Evolutionary conservation across 2,797 vertebrate species (phyloP).

Genomic region (Labroides dimidiatus): DNA sequence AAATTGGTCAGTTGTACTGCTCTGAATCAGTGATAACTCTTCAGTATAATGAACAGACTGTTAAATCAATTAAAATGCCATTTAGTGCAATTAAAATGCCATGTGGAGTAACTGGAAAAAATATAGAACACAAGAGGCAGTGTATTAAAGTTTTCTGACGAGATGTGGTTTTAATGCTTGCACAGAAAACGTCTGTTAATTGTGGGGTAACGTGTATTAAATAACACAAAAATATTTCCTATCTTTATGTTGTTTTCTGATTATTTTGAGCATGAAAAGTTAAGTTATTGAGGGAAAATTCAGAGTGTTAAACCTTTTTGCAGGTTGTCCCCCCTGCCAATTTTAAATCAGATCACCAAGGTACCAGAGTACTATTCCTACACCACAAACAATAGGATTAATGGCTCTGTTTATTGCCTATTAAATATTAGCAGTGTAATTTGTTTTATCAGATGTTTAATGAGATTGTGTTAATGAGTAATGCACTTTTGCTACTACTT

Average conservation of each 20-base stretch:
- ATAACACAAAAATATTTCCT: no score
- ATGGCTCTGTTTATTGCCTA: not conserved
- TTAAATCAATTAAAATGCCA: slow-evolving; percentile 38
- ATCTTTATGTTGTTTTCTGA: no score
- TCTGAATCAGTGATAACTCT: slow-evolving; percentile 45
- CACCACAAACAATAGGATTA: slow-evolving; percentile 1
- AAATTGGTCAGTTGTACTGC: slow-evolving; percentile 49
- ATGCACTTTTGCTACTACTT: not conserved
- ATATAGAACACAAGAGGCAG: slow-evolving; percentile 8
- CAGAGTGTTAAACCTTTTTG: not conserved
- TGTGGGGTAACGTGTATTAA: not conserved
- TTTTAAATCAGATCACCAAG: not conserved
- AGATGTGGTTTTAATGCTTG: slow-evolving; percentile 1
- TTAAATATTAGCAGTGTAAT: slow-evolving; percentile 5
- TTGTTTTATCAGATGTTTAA: slow-evolving; percentile 22
- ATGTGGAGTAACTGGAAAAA: slow-evolving; percentile 34
- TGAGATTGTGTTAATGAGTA: slow-evolving; percentile 13
- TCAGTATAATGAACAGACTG: slow-evolving; percentile 45
- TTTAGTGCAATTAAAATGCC: slow-evolving; percentile 40
- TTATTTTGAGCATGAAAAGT: not conserved
- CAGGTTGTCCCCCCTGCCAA: not conserved
- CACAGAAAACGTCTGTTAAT: not conserved
- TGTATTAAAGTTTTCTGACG: slow-evolving; percentile 6
- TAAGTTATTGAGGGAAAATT: not conserved
- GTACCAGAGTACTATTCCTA: not conserved